Evolutionary conservation across 2,888 invertebrate genomes (phyloP).

Genomic region (Pandemis corylana): DNA sequence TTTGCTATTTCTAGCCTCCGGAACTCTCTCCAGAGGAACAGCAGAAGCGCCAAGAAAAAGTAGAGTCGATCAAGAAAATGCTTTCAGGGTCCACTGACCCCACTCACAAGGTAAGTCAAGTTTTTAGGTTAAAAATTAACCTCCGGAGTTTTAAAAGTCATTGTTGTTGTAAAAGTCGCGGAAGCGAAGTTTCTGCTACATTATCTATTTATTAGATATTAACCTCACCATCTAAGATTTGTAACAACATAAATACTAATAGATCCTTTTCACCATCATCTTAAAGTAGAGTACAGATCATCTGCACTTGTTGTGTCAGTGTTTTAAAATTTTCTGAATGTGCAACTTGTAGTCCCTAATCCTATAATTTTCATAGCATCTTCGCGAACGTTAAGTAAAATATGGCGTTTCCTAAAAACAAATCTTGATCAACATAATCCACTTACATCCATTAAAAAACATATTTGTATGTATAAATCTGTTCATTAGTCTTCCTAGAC

Average conservation of each 20-base stretch:
- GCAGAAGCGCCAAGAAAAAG: constrained; percentile 92
- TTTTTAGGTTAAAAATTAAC: constrained; percentile 10
- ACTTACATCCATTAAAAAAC: neutral
- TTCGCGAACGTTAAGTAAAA: constrained; percentile 36
- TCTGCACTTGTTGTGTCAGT: constrained; percentile 39
- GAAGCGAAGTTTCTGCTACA: neutral
- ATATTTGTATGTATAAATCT: neutral
- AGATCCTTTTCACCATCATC: neutral
- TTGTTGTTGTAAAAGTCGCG: neutral
- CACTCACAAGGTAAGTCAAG: constrained; percentile 66
- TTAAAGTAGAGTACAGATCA: constrained; percentile 10
- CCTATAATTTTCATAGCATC: constrained; percentile 29
- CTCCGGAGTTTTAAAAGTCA: neutral
- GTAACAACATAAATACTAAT: neutral
- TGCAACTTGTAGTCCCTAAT: constrained; percentile 24
- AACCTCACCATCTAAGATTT: neutral
- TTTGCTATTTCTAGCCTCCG: constrained; percentile 84
- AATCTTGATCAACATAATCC: neutral
- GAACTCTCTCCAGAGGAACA: constrained; percentile 94
- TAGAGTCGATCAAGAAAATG: constrained; percentile 96
- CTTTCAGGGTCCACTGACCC: constrained; percentile 87
- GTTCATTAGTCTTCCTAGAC: neutral
- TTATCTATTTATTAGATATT: neutral
- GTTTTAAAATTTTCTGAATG: constrained; percentile 10
- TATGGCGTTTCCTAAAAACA: neutral